A percentile compares a stretch with the other conserved stretches of the same genome.
Conservation (phyloP, 2,113 vertebrate genomes). For the Pterocles burchelli region DNA sequence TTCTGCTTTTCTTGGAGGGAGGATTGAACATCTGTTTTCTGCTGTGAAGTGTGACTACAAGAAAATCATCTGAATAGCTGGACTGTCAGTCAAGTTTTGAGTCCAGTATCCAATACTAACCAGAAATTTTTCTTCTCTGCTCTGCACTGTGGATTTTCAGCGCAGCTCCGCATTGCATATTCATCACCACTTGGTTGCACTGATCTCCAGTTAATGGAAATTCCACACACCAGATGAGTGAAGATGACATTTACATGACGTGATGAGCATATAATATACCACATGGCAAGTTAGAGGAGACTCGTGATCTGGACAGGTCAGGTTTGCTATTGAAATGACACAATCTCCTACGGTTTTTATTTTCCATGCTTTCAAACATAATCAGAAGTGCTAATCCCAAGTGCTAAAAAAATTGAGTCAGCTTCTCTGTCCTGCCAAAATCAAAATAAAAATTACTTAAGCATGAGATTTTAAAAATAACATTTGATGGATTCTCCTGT, state of each 20-base stretch:
- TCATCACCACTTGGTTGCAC: conserved; percentile 37
- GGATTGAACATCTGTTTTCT: conserved; percentile 27
- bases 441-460: background rate
- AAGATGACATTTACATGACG: conserved; percentile 1
- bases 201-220: conserved; percentile 2
- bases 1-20: conserved; percentile 7
- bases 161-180: background rate
- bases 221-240: conserved; percentile 32
- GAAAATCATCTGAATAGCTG: conserved; percentile 19
- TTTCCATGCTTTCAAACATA: background rate
- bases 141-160: conserved; percentile 4
- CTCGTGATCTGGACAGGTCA: background rate
- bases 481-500: background rate
- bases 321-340: background rate
- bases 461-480: background rate
- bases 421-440: background rate
- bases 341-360: background rate
- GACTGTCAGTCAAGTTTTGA: background rate
- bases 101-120: background rate
- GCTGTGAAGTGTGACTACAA: background rate
- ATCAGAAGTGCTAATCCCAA: background rate
- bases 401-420: background rate
- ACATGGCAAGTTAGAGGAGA: background rate
- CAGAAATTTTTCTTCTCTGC: background rate
- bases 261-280: conserved; percentile 33